Conservation (phyloP, 2,797 vertebrate species). For the Characodon lateralis region DNA sequence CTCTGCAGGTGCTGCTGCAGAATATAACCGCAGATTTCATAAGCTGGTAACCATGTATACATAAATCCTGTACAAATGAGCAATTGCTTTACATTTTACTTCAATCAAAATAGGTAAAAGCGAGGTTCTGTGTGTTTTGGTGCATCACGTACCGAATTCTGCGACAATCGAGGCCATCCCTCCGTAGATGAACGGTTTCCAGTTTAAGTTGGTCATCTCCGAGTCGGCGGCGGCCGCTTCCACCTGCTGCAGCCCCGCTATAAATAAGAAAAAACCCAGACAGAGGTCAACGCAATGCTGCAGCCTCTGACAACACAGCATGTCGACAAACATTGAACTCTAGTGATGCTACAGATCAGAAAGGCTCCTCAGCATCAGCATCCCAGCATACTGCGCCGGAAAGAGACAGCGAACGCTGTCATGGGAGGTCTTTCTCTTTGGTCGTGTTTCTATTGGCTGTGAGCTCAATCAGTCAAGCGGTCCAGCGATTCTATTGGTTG, state of each 20-base stretch:
- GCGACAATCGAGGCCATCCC: conserved; percentile 96
- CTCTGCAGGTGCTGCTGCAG: conserved; percentile 3
- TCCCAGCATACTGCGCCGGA: conserved; percentile 76
- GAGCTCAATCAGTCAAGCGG: conserved; percentile 50
- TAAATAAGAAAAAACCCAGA: conserved; percentile 74
- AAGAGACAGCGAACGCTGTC: conserved; percentile 59
- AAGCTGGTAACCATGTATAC: neutral
- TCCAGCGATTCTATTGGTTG: conserved; percentile 53
- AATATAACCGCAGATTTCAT: conserved; percentile 1
- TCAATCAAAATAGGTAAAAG: neutral
- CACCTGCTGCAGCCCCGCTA: conserved; percentile 82
- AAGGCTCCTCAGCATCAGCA: conserved; percentile 72
- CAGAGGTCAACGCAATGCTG: conserved; percentile 76
- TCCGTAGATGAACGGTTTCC: conserved; percentile 97
- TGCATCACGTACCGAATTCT: conserved; percentile 89
- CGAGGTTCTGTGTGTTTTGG: conserved; percentile 15
- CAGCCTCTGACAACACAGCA: conserved; percentile 69
- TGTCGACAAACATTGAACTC: conserved; percentile 59
- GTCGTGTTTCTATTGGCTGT: conserved; percentile 57
- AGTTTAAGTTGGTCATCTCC: conserved; percentile 91
- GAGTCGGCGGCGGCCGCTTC: conserved; percentile 80
- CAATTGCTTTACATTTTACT: neutral
- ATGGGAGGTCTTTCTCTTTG: conserved; percentile 28
- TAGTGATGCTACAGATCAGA: conserved; percentile 43
- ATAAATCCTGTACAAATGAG: neutral